Conservation (phyloP, 2,797 vertebrate species). For the Pelochelys cantorii region DNA sequence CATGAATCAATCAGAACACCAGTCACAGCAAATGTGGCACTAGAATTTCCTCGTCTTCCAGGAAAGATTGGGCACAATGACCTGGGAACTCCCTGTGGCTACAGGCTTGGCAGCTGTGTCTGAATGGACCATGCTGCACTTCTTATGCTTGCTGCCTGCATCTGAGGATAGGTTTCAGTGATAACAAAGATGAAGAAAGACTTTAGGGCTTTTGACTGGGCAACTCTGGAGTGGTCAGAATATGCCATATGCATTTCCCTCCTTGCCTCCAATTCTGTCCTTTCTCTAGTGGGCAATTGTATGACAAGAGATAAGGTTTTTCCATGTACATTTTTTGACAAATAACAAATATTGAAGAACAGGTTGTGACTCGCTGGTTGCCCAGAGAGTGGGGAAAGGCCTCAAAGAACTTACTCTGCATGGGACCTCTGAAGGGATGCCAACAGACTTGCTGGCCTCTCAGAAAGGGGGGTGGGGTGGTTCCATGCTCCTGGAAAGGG, state of each 20-base stretch:
- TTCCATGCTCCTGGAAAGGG: background rate
- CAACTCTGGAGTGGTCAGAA: background rate
- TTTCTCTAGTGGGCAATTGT: background rate
- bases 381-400: conserved; percentile 9
- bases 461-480: too few species aligned
- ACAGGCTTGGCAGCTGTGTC: background rate
- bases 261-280: background rate
- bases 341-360: background rate
- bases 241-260: background rate
- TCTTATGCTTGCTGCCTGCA: background rate
- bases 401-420: conserved; percentile 30
- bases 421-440: conserved; percentile 2
- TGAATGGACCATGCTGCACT: background rate
- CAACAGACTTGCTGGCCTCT: too few species aligned
- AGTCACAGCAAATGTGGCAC: background rate
- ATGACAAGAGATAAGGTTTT: conserved; percentile 5
- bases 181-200: conserved; percentile 9
- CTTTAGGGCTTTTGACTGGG: background rate
- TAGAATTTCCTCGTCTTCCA: background rate
- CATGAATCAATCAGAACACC: background rate
- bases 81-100: background rate
- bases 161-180: background rate
- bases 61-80: background rate
- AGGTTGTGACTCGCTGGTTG: background rate
- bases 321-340: conserved; percentile 13